These are phyloP conservation scores for Pituophis catenifer DNA, from an alignment of 2,113 vertebrate species.

Conservation along the genomic window DNA sequence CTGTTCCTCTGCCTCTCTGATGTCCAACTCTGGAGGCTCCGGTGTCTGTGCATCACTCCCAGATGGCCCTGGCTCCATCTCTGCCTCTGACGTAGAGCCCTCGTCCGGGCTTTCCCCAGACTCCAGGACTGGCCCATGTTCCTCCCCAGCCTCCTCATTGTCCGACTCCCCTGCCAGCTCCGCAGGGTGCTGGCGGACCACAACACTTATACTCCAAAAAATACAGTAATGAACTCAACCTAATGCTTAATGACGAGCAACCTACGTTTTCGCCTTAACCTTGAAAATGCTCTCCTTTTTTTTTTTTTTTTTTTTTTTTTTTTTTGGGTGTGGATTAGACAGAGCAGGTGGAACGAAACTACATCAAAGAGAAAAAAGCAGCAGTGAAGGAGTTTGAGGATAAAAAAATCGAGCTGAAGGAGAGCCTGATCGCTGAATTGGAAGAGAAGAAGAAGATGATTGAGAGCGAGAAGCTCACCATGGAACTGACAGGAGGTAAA, in stretches of 20 bases:
- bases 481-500: constrained; percentile 97
- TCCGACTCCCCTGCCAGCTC: too few species aligned
- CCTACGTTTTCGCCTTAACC: not conserved
- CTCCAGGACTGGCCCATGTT: too few species aligned
- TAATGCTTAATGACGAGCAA: not conserved
- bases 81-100: too few species aligned
- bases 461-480: constrained; percentile 96
- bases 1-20: too few species aligned
- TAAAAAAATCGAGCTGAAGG: constrained; percentile 97
- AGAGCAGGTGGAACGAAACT: constrained; percentile 96
- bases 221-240: too few species aligned
- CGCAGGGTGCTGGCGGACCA: too few species aligned
- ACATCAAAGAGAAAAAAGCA: constrained; percentile 97
- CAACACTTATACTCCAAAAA: too few species aligned
- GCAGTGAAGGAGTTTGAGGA: constrained; percentile 99
- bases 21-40: too few species aligned
- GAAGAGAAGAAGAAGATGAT: constrained; percentile 99
- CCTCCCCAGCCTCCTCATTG: too few species aligned
- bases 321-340: constrained; percentile 73
- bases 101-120: too few species aligned
- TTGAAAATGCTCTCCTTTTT: not conserved
- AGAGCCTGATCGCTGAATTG: constrained; percentile 93
- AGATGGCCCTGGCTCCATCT: too few species aligned
- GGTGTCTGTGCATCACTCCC: too few species aligned
- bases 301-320: constrained; percentile 29